Conservation (phyloP, 2,113 vertebrate genomes). For the Philantomba maxwellii region DNA sequence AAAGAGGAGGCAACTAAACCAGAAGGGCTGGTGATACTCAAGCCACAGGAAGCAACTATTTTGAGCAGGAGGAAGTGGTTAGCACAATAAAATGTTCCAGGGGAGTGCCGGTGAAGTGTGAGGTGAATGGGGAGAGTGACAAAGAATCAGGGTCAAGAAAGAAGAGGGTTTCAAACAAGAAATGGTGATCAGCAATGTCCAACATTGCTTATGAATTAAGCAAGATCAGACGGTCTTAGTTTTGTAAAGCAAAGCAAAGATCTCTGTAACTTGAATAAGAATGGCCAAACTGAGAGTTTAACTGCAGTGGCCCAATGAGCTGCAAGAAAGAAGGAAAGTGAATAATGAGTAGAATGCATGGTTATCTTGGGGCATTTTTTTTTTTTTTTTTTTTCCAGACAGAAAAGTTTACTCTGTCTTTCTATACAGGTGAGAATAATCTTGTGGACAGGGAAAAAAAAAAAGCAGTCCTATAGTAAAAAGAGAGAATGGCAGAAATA, state of each 20-base stretch:
- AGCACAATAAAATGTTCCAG: neutral
- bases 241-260: neutral
- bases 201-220: neutral
- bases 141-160: neutral
- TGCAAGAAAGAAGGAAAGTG: neutral
- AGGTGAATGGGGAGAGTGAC: neutral
- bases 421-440: neutral
- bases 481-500: neutral
- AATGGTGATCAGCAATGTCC: neutral
- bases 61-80: constrained; percentile 16
- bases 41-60: neutral
- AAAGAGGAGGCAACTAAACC: neutral
- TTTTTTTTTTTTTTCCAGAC: neutral
- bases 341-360: neutral
- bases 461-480: neutral
- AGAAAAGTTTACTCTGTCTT: neutral
- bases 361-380: neutral
- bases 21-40: neutral
- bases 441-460: neutral
- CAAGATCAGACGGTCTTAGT: neutral
- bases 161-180: neutral
- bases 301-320: neutral
- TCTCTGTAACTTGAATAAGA: neutral
- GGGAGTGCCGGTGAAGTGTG: neutral
- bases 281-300: neutral